A percentile compares a stretch with the other conserved stretches of the same genome.
Evolutionary conservation across 2,888 invertebrate species (phyloP).

Genomic region (Drosophila histrio): DNA sequence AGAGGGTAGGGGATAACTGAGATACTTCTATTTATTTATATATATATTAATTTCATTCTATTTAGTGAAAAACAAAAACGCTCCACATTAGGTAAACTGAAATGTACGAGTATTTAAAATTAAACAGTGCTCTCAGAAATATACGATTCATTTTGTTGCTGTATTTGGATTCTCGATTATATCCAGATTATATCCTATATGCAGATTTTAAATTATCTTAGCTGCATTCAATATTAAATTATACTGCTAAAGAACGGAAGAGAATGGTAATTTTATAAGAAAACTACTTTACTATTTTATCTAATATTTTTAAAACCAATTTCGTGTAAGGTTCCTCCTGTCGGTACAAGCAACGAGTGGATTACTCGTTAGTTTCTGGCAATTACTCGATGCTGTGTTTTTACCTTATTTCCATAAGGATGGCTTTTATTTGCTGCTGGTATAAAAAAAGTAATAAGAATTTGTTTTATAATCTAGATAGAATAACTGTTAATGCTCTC

Average conservation of each 20-base stretch:
- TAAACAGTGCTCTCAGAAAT: no score
- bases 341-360: neutral
- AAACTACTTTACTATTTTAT: no score
- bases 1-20: neutral
- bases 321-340: neutral
- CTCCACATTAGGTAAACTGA: neutral
- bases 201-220: no score
- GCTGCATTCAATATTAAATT: no score
- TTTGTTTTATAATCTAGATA: constrained; percentile 55
- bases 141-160: no score
- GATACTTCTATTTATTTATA: neutral
- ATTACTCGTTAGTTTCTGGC: neutral
- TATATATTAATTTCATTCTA: neutral
- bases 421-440: neutral
- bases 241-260: no score
- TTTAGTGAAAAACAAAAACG: neutral
- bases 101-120: no score
- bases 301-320: neutral
- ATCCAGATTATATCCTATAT: no score
- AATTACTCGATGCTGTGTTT: neutral
- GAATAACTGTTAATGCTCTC: constrained; percentile 43
- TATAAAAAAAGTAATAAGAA: constrained; percentile 33
- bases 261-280: no score
- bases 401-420: neutral
- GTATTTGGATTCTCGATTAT: no score